Evolutionary conservation across 2,113 vertebrate species (phyloP).

Genomic region (Dromaius novaehollandiae): DNA sequence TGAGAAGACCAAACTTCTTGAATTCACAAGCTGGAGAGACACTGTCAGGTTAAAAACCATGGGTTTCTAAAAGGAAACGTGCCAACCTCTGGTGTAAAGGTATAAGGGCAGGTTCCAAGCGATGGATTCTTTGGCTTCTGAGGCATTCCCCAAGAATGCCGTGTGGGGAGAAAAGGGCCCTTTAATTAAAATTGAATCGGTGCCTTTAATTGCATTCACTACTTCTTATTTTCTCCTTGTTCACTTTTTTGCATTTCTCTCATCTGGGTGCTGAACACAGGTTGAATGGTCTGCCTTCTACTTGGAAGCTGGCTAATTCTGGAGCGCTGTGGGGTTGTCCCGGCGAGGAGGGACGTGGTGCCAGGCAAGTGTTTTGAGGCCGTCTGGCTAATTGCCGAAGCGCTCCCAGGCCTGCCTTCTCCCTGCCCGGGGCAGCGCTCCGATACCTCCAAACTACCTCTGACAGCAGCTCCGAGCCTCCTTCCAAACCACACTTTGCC

Average conservation of each 20-base stretch:
- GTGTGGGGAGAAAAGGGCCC: conserved; percentile 53
- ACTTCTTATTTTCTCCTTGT: conserved; percentile 50
- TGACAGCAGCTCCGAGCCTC: neutral
- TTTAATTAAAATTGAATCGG: conserved; percentile 67
- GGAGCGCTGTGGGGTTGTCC: neutral
- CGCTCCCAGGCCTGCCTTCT: neutral
- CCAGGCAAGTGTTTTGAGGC: neutral
- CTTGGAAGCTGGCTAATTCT: neutral
- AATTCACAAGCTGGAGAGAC: neutral
- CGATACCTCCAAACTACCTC: neutral
- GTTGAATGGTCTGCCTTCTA: neutral
- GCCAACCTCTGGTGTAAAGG: neutral
- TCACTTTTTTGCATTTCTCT: conserved; percentile 66
- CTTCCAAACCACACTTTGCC: neutral
- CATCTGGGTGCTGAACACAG: conserved; percentile 5
- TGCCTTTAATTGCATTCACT: conserved; percentile 63
- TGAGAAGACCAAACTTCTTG: neutral
- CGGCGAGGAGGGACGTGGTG: neutral
- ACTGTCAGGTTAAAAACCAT: neutral
- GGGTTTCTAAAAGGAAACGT: neutral
- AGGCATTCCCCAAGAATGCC: conserved; percentile 66
- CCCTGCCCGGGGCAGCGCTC: fast-evolving
- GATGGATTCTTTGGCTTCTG: conserved; percentile 50
- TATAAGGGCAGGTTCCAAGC: conserved; percentile 39
- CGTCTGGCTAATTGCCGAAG: neutral